Base-by-base conservation (phyloP, 1,140 invertebrate genomes). In the Dendroctonus valens region DNA sequence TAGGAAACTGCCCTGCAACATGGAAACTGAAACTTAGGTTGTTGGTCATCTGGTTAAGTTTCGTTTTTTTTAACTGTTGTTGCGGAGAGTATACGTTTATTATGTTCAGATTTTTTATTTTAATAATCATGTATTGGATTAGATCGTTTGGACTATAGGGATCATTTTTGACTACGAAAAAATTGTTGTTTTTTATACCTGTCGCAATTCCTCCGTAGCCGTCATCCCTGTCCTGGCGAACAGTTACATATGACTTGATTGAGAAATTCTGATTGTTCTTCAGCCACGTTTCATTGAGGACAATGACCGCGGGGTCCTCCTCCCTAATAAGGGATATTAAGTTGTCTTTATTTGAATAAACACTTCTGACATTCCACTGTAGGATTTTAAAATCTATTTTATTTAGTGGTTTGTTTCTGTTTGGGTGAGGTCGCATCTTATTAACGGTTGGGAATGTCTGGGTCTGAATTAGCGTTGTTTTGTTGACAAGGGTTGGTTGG, bases 271-370 rank as follows among this genome's bases (percentile, higher is more conserved):
- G 9, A 44, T 38, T 49, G 11, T 42, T 37, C n/a, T 69, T 65
- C 48, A 69, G 41, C 59, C 59, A 68, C 12, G 67, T 68, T 62
- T 63, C 67, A 52, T 68, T 68, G 5, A 68, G 6, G 2, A 64
- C 26, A n/a, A 69, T 53, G 15, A 69, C 26, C 40, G 64, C 67
- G 14, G 57, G 61, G 15, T 46, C 59, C 7, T 41, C n/a, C 60
- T 53, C 54, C 48, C 39, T 12, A 59, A 59, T 15, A 41, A 65
- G 15, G 11, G 41, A 54, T 8, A 53, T 69, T 53, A 69, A 54
- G 15, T 69, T 39, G 41, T 14, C 46, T 53, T 41, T 59, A n/a
- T n/a, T n/a, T n/a, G n/a, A n/a, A n/a, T n/a, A n/a, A n/a, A n/a
- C n/a, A n/a, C n/a, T n/a, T n/a, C n/a, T n/a, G n/a, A n/a, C n/a